Conservation (phyloP, 2,113 vertebrate genomes). For the Megaptera novaeangliae region DNA sequence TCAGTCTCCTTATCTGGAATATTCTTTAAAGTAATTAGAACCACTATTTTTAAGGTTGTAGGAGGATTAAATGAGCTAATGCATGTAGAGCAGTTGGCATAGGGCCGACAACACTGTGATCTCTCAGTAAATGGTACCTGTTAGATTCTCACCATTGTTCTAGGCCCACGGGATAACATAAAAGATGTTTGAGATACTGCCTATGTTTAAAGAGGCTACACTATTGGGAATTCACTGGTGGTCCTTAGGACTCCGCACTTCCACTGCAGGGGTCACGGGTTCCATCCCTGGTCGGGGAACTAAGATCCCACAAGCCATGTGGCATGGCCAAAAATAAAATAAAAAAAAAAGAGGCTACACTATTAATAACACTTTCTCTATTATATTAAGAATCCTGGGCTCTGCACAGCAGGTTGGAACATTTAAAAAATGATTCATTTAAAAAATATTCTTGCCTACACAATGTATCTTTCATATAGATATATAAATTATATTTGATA, state of each 20-base stretch:
- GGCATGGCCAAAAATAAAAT: too few species aligned
- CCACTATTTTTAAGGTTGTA: not conserved
- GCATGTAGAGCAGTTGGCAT: not conserved
- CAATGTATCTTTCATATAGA: not conserved
- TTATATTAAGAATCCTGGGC: not conserved
- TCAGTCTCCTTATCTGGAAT: not conserved
- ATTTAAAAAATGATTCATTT: not conserved
- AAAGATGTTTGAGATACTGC: not conserved
- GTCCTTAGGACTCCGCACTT: too few species aligned
- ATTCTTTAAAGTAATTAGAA: not conserved
- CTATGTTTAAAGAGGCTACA: not conserved
- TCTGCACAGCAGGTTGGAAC: not conserved
- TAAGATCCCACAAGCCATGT: too few species aligned
- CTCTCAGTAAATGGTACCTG: not conserved
- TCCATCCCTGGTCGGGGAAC: too few species aligned
- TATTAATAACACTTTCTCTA: slow-evolving; percentile 11
- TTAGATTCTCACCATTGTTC: not conserved
- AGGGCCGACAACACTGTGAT: not conserved
- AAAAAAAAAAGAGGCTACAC: not conserved
- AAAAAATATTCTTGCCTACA: not conserved
- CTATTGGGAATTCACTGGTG: not conserved
- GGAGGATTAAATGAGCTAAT: not conserved
- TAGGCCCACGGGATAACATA: not conserved
- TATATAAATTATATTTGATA: slow-evolving; percentile 16
- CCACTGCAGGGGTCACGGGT: too few species aligned